Evolutionary conservation across 2,113 vertebrate genomes (phyloP), one percentile per base, ranked within the genome.

Genomic region (Macheiramphus alcinus): DNA sequence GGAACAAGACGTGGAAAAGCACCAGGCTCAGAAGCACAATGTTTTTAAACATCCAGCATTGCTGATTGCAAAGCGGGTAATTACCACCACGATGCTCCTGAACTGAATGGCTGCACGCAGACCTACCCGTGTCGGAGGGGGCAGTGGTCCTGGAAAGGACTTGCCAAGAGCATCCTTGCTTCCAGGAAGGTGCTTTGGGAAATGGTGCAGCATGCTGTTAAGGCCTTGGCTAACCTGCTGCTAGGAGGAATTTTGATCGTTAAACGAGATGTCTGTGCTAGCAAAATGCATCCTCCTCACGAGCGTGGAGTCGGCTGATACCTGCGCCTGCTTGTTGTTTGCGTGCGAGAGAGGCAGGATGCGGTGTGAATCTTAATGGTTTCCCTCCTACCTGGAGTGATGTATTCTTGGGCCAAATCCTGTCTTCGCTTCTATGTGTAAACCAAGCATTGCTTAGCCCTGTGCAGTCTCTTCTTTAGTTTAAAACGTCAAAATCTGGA

Each of bases 81-180:
- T 38, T 83, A 22, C 50, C 16, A 2, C 36, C 36, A 22, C 5
- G 13, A 42, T 1, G 3, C 8, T 85, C 19, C 36, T 9, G 29
- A 12, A 10, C 1, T 17, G 72, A 53, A 70, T 3, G 26, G 29
- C 67, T 80, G n/a, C 23, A 17, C 1, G 4, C 75, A 83, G 59
- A 88, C 26, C 31, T 58, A 14, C 71, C 22, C 0, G 3, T 21
- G 34, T 10, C 0, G 0, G 67, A 34, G 29, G 21, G 26, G 23
- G 13, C 40, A 59, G n/a, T 0, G 9, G 26, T 70, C 26, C 67
- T 63, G 34, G 38, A 26, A 90, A 90, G 63, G 63, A 50, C 29
- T 88, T 61, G 16, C 14, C 78, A 58, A 78, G 52, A n/a, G 23
- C 38, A 75, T 43, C 29, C 42, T 76, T 58, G 26, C 53, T 93